Evolutionary conservation across 2,113 vertebrate genomes (phyloP).

Genomic region (Rhynchomys soricoides): DNA sequence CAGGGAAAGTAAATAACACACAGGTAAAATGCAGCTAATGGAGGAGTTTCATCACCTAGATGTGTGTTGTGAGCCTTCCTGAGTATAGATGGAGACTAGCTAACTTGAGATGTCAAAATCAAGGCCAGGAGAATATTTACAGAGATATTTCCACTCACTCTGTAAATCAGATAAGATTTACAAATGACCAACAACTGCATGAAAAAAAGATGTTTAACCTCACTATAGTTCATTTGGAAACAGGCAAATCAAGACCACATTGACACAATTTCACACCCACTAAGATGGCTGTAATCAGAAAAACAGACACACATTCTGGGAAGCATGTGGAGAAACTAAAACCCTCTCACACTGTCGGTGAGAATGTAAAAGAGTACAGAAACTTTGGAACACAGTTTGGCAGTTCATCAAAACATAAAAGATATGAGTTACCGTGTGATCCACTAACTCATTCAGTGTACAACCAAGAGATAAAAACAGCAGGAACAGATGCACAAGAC

Average conservation of each 20-base stretch:
- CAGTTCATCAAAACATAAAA: slow-evolving; percentile 17
- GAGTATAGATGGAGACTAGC: background rate
- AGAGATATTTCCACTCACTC: background rate
- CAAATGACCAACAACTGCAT: background rate
- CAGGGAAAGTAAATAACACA: slow-evolving; percentile 33
- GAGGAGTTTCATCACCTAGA: background rate
- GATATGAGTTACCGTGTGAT: background rate
- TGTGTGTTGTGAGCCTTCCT: background rate
- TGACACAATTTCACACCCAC: background rate
- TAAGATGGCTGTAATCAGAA: background rate
- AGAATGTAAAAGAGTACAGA: background rate
- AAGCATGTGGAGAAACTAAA: background rate
- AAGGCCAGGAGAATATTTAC: slow-evolving; percentile 38
- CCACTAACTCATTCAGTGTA: background rate
- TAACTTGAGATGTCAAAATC: slow-evolving; percentile 45
- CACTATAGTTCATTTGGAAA: background rate
- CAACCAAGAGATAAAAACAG: background rate
- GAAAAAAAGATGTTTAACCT: slow-evolving; percentile 29
- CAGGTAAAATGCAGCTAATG: background rate
- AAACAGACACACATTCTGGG: background rate
- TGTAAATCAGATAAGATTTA: slow-evolving; percentile 28
- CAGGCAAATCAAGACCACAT: slow-evolving; percentile 26
- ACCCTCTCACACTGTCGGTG: background rate
- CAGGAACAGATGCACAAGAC: background rate
- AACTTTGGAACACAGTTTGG: background rate